phyloP scores from a whole-genome alignment of 2,888 invertebrate genomes.

The Adelognathus sp. region DNA sequence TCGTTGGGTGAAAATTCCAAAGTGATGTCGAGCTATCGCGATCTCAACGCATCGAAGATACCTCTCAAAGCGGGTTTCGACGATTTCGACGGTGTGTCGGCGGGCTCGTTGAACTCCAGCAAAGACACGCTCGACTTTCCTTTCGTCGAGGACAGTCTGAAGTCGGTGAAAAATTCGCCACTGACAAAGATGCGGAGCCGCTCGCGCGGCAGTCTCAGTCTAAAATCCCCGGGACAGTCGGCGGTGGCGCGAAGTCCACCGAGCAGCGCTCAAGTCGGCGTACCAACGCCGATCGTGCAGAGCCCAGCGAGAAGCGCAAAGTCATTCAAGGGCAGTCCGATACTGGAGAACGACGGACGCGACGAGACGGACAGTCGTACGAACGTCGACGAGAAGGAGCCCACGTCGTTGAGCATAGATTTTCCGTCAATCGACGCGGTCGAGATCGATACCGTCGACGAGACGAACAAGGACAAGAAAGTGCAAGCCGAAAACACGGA shows the following conservation, averaged over 20 bases:
- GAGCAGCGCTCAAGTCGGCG: slow-evolving; percentile 56
- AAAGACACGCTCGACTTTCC: slow-evolving; percentile 76
- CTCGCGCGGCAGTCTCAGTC: slow-evolving; percentile 71
- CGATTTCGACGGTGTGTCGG: slow-evolving; percentile 78
- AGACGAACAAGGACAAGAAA: slow-evolving; percentile 61
- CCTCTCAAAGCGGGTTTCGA: slow-evolving; percentile 78
- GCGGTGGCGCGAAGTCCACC: slow-evolving; percentile 73
- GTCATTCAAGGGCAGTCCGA: slow-evolving; percentile 65
- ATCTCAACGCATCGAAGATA: slow-evolving; percentile 74
- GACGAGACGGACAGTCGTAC: slow-evolving; percentile 77
- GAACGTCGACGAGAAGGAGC: slow-evolving; percentile 63
- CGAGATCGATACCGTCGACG: slow-evolving; percentile 64
- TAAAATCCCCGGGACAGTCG: slow-evolving; percentile 72
- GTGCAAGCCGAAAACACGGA: slow-evolving; percentile 67
- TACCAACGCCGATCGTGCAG: slow-evolving; percentile 17
- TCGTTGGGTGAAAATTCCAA: slow-evolving; percentile 70
- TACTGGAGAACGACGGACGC: too few species aligned
- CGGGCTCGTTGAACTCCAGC: slow-evolving; percentile 74
- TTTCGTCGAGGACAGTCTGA: slow-evolving; percentile 76
- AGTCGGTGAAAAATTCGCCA: slow-evolving; percentile 75
- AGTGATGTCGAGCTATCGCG: slow-evolving; percentile 67
- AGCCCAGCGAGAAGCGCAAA: slow-evolving; percentile 49
- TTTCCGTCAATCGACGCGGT: slow-evolving; percentile 72
- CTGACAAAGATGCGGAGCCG: slow-evolving; percentile 71
- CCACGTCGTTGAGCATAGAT: slow-evolving; percentile 66